Percentiles rank a stretch among this genome's conserved stretches.
Evolutionary conservation across 1,140 invertebrate species (phyloP).

Genomic region (Monomorium pharaonis): DNA sequence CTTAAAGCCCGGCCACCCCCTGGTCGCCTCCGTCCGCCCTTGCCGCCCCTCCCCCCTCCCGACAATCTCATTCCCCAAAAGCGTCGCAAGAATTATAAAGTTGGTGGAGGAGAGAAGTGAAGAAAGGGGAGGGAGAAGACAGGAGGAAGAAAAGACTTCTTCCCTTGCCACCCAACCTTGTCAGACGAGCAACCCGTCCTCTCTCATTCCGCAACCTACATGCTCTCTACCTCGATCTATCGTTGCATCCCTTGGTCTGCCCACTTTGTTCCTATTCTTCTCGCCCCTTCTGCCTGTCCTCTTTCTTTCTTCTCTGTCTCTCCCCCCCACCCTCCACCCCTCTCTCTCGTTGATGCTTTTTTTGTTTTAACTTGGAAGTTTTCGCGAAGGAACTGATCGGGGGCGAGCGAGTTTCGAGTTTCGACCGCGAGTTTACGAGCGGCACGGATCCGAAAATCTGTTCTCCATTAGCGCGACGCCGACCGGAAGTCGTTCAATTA

Average conservation of each 20-base stretch:
- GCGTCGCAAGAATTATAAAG: constrained; percentile 85
- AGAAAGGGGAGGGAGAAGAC: constrained; percentile 14
- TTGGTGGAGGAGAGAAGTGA: constrained; percentile 77
- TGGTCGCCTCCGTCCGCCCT: constrained; percentile 29
- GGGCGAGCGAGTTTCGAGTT: constrained; percentile 49
- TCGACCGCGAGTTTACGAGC: constrained; percentile 59
- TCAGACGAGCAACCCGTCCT: constrained; percentile 49
- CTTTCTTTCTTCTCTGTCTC: not conserved
- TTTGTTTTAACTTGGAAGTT: constrained; percentile 45
- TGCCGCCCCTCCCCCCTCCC: no score
- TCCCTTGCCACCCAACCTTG: constrained; percentile 71
- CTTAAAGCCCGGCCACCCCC: constrained; percentile 76
- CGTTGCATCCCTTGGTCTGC: constrained; percentile 69
- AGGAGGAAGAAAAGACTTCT: constrained; percentile 56
- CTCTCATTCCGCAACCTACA: constrained; percentile 47
- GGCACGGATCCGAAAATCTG: constrained; percentile 59
- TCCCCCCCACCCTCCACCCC: not conserved
- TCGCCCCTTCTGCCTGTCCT: not conserved
- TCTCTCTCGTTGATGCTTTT: not conserved
- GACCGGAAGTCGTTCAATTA: constrained; percentile 69
- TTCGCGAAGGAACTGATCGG: constrained; percentile 51
- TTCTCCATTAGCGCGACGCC: constrained; percentile 63
- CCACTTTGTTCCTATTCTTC: constrained; percentile 63
- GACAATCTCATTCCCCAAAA: constrained; percentile 83
- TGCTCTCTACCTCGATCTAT: constrained; percentile 66